Base-by-base conservation (phyloP, 2,888 invertebrate genomes). In the Trachelus iudaicus region DNA sequence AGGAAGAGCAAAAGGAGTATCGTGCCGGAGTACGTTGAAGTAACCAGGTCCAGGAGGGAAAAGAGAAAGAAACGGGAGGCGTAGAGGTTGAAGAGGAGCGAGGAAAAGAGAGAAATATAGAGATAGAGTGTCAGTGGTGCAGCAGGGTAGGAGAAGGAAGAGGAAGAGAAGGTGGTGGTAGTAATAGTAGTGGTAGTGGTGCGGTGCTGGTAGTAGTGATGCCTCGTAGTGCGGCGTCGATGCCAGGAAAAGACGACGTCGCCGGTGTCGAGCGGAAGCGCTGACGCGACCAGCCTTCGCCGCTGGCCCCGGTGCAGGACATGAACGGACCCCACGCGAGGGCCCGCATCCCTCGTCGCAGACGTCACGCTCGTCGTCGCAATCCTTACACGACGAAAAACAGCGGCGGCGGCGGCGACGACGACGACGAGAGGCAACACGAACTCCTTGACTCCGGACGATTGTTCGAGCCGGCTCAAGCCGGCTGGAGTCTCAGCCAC, bases 261-360 rank as follows among this genome's bases (percentile, higher is more conserved):
- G 77, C 69, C 82, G 69, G 76, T 79, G 82, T 78, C 73, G 81
- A 85, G 81, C 87, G 87, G 85, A 88, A 85, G 86, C 90, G 89
- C 89, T 90, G 90, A 90, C 90, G 89, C 87, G 90, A 85, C 85
- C 86, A 85, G 89, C 87, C 86, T 86, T 87, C 87, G 85, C 86
- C 86, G 89, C 87, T 85, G 89, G 87, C 87, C 85, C 75, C 86
- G 84, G 81, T 83, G 83, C 86, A 85, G 85, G 88, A 86, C 85
- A 87, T 85, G 85, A 84, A 82, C 85, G 85, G 83, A 81, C 87
- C 87, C 68, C 75, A 76, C 40, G 78, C 75, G 79, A 83, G 82
- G 82, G 84, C 81, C 81, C 81, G 76, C 79, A 80, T 78, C 80
- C 80, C 78, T 68, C 80, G 76, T 77, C 78, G 78, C 77, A 77